These are phyloP conservation scores for Emydocephalus ijimae DNA, from an alignment of 2,113 vertebrate genomes.

Conservation along the genomic window DNA sequence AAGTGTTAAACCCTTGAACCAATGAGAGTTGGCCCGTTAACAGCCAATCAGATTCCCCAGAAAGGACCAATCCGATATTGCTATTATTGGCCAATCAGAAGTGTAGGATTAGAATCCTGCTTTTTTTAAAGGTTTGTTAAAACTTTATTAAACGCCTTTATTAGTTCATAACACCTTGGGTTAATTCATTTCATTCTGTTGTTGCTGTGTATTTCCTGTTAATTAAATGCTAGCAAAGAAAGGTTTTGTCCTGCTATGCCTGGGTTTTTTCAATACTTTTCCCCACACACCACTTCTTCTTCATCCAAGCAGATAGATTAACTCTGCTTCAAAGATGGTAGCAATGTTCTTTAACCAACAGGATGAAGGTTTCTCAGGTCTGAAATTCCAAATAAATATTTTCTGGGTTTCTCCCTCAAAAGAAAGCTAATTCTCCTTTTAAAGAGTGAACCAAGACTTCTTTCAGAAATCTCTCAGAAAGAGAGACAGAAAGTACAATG, in stretches of 20 bases:
- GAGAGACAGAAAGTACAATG: conserved; percentile 3
- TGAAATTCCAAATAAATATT: not conserved
- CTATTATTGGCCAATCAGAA: too few species aligned
- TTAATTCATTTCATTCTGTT: not conserved
- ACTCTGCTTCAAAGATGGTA: not conserved
- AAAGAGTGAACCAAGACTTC: not conserved
- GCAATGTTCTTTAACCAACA: not conserved
- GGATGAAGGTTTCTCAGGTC: not conserved
- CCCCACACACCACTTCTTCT: not conserved
- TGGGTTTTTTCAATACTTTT: not conserved
- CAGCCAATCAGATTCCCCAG: too few species aligned
- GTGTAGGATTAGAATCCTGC: too few species aligned
- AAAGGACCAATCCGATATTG: too few species aligned
- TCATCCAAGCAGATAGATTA: not conserved
- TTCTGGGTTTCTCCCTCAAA: not conserved
- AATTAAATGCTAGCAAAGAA: not conserved
- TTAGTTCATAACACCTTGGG: not conserved
- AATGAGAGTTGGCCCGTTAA: too few species aligned
- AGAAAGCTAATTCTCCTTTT: not conserved
- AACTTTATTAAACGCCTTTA: too few species aligned
- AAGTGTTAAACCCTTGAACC: too few species aligned
- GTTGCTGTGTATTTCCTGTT: not conserved
- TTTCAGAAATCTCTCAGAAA: fast-evolving
- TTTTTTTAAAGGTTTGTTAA: too few species aligned
- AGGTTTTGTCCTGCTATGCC: not conserved